Percentiles rank a stretch among this genome's conserved stretches.
These are phyloP conservation scores for Cotesia vestalis DNA, from an alignment of 1,140 invertebrate genomes.

Conservation along the genomic window DNA sequence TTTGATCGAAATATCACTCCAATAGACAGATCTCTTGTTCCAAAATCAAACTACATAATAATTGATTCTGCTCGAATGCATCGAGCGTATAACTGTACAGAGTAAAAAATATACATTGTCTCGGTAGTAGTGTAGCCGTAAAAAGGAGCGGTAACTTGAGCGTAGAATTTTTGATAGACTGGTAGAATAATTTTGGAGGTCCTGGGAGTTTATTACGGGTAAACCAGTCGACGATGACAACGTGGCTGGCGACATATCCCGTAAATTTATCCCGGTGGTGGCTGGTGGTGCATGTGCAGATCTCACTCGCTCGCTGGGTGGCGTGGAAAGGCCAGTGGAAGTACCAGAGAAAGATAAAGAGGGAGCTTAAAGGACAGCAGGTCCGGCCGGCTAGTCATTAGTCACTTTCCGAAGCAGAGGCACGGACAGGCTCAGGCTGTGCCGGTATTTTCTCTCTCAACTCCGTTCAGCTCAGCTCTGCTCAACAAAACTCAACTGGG, in stretches of 20 bases:
- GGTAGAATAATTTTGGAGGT: neutral
- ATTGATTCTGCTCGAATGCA: too few species aligned
- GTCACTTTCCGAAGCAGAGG: conserved; percentile 67
- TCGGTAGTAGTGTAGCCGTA: neutral
- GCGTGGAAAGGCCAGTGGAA: conserved; percentile 32
- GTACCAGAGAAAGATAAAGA: conserved; percentile 45
- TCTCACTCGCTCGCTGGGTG: conserved; percentile 20
- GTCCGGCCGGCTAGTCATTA: conserved; percentile 64
- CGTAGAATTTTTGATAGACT: conserved; percentile 2
- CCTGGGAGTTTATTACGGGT: conserved; percentile 10
- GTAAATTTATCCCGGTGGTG: neutral
- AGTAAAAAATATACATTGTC: too few species aligned
- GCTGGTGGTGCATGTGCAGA: neutral
- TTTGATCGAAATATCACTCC: too few species aligned
- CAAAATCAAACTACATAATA: too few species aligned
- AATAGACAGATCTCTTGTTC: too few species aligned
- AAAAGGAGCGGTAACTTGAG: neutral
- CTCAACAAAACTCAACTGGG: too few species aligned
- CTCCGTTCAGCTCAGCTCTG: neutral
- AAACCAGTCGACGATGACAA: conserved; percentile 18
- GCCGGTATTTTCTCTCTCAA: conserved; percentile 52
- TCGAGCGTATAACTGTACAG: too few species aligned
- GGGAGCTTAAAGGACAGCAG: conserved; percentile 58
- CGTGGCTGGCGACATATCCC: conserved; percentile 15
- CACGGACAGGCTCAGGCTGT: conserved; percentile 63